These are phyloP conservation scores for Butorides virescens DNA, from an alignment of 2,113 vertebrate species.

Conservation along the genomic window DNA sequence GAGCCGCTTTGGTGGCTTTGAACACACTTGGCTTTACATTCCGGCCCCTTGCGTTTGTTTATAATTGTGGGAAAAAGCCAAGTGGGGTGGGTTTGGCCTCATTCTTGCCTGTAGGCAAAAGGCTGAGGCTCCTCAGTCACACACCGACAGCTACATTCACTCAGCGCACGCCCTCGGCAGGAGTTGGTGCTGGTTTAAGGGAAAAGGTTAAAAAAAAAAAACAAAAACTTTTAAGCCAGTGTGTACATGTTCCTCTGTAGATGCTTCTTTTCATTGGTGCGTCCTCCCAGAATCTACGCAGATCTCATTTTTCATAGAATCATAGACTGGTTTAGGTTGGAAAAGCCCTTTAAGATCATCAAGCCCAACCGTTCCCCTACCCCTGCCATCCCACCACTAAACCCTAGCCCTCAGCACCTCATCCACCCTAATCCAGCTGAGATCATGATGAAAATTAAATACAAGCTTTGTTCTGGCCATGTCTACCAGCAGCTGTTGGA, in stretches of 20 bases:
- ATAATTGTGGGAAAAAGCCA: neutral
- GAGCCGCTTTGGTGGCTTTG: rapidly evolving
- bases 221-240: neutral
- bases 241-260: neutral
- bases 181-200: neutral
- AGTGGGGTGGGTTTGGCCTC: neutral
- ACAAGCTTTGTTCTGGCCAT: neutral
- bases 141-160: neutral
- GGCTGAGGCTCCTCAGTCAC: neutral
- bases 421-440: neutral
- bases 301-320: neutral
- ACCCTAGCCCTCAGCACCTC: no score
- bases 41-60: no score
- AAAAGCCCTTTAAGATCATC: no score
- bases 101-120: rapidly evolving
- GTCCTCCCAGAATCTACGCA: neutral
- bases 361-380: no score
- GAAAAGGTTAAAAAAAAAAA: neutral
- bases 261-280: neutral
- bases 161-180: rapidly evolving
- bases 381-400: no score
- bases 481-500: rapidly evolving
- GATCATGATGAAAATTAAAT: neutral
- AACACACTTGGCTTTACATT: rapidly evolving
- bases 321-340: no score